These are phyloP conservation scores for Laothoe populi DNA, from an alignment of 2,888 invertebrate genomes.

Conservation along the genomic window DNA sequence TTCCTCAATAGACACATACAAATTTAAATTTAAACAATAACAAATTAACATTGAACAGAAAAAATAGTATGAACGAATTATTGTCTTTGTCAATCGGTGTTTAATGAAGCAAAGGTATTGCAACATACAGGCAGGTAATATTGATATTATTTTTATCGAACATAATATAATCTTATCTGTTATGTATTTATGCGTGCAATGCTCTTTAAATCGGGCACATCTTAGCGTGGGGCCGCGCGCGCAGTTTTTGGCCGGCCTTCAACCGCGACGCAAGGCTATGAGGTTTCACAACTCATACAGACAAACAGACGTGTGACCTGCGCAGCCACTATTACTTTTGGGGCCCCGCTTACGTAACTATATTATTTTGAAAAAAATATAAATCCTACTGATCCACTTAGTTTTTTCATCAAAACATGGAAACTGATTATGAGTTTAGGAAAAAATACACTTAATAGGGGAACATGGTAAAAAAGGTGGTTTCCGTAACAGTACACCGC, in stretches of 20 bases:
- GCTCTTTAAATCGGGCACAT: slow-evolving; percentile 58
- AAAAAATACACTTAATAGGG: slow-evolving; percentile 75
- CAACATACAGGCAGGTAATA: not conserved
- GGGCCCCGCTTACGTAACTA: slow-evolving; percentile 43
- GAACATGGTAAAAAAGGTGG: slow-evolving; percentile 70
- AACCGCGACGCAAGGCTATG: slow-evolving; percentile 73
- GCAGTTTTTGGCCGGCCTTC: slow-evolving; percentile 74
- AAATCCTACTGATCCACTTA: slow-evolving; percentile 35
- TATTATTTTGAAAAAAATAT: slow-evolving; percentile 27
- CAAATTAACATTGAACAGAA: slow-evolving; percentile 40
- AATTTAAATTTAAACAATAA: slow-evolving; percentile 12
- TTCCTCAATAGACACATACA: slow-evolving; percentile 66
- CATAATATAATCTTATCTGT: slow-evolving; percentile 53
- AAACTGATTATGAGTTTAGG: slow-evolving; percentile 59
- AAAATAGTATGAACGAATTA: slow-evolving; percentile 32
- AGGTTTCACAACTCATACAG: slow-evolving; percentile 70
- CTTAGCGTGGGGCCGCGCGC: slow-evolving; percentile 59
- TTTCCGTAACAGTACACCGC: slow-evolving; percentile 81
- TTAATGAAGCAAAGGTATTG: not conserved
- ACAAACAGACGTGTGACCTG: slow-evolving; percentile 59
- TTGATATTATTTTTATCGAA: slow-evolving; percentile 10
- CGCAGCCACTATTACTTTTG: slow-evolving; percentile 51
- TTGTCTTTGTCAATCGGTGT: slow-evolving; percentile 35
- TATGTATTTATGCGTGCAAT: slow-evolving; percentile 60
- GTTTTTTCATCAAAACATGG: slow-evolving; percentile 57